phyloP scores from a whole-genome alignment of 2,113 vertebrate genomes.

The Aythya baeri region DNA sequence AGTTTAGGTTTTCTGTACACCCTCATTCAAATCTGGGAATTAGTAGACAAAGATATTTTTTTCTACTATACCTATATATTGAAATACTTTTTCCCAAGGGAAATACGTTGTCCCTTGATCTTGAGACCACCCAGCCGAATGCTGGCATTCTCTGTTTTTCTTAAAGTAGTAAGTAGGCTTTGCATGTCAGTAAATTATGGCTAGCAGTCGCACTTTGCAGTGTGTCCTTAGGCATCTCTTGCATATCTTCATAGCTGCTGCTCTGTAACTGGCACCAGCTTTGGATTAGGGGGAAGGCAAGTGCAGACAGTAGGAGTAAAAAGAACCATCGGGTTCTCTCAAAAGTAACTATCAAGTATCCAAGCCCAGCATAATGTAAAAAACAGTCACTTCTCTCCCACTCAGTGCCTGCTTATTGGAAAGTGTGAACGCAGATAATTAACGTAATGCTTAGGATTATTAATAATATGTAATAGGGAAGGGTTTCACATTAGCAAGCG shows the following conservation, averaged over 20 bases:
- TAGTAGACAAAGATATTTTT: background rate
- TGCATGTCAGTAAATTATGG: background rate
- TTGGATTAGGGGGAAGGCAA: background rate
- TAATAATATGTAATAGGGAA: background rate
- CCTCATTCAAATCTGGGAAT: background rate
- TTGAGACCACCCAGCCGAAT: background rate
- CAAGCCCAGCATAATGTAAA: background rate
- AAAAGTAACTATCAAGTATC: background rate
- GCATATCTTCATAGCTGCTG: background rate
- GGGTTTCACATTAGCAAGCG: background rate
- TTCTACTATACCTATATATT: background rate
- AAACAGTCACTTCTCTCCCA: background rate
- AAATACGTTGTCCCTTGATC: background rate
- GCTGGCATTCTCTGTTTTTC: rapidly evolving
- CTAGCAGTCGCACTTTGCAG: background rate
- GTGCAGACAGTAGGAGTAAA: background rate
- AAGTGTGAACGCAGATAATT: background rate
- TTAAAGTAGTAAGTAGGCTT: background rate
- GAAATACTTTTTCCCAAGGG: background rate
- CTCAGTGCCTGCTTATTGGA: background rate
- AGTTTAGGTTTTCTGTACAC: background rate
- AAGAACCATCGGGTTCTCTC: background rate
- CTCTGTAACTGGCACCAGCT: background rate
- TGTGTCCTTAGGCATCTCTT: background rate
- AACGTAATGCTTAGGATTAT: background rate